Base-by-base conservation (phyloP, 2,113 vertebrate species). In the Megaceryle maxima region DNA sequence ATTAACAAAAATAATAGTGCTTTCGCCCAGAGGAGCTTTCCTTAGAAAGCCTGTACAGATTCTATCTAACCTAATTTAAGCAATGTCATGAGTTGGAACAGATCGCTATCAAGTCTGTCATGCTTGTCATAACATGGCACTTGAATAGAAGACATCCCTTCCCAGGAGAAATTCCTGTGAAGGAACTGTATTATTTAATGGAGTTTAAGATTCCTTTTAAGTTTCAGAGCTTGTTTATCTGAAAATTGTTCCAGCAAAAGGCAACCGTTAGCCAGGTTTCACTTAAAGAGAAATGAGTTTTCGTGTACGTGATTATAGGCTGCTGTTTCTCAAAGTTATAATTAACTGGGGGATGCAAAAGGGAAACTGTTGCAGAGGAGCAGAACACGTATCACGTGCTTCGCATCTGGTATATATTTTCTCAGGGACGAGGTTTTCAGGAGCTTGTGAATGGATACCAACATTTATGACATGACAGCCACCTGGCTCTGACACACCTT, bases 111-210 rank as follows among this genome's bases (percentile, higher is more conserved):
- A 97, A 96, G 92, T 96, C 95, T 98, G 97, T 98, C 98, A 98
- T 97, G 97, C 97, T 98, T 98, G 97, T 98, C 98, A 98, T 97
- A 98, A 98, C 97, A 97, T 75, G 91, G 94, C 93, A 96, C 98
- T 98, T 97, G 97, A 98, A 97, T 77, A 88, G 88, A 94, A 98
- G 98, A 97, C 95, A 97, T 96, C 80, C 68, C 78, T 82, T 98
- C 98, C 97, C 98, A 96, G 85, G 98, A 98, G 98, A 97, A 96
- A 98, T 88, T 85, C 94, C 91, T 93, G 92, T 91, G 95, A 97
- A 97, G 86, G 50, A 97, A 96, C 83, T 96, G 77, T 92, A 91
- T 97, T 97, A 96, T 97, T 98, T 98, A 98, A 97, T 96, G 94
- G 92, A 83, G 87, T 98, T 98, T 97, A 94, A 96, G 94, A 96